phyloP scores from a whole-genome alignment of 2,113 vertebrate species.

The Campylorhamphus procurvoides region DNA sequence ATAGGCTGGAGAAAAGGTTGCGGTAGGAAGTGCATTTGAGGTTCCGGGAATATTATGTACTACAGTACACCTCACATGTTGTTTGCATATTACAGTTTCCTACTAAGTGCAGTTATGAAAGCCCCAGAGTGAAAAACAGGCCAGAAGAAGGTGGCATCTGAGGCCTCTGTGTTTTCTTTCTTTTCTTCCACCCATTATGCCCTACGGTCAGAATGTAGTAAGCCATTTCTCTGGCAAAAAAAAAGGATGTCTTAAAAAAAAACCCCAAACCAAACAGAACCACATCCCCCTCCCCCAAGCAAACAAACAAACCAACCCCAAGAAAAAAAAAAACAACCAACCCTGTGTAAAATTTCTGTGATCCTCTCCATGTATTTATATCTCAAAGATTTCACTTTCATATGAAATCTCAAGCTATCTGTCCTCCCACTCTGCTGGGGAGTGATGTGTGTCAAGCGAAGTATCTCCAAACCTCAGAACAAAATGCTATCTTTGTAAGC shows the following conservation, averaged over 20 bases:
- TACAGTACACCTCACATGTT: neutral
- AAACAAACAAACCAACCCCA: neutral
- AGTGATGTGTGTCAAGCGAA: slow-evolving; percentile 33
- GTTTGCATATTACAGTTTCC: neutral
- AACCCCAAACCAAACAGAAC: no score
- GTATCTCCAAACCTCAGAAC: slow-evolving; percentile 1
- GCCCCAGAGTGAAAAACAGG: neutral
- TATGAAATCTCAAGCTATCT: slow-evolving; percentile 22
- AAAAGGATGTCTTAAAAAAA: neutral
- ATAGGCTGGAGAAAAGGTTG: neutral
- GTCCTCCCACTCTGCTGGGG: slow-evolving; percentile 60
- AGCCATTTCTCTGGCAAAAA: neutral
- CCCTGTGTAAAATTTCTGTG: neutral
- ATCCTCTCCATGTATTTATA: slow-evolving; percentile 29
- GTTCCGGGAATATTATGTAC: neutral
- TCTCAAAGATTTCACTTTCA: slow-evolving; percentile 44
- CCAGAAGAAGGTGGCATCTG: neutral
- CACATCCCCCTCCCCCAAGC: neutral
- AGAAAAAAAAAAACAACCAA: neutral
- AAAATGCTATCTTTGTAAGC: slow-evolving; percentile 54
- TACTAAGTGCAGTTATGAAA: neutral
- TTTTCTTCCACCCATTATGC: neutral
- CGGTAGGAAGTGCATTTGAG: neutral
- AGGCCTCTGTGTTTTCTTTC: neutral
- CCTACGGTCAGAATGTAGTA: neutral